Percentiles rank a stretch among this genome's conserved stretches.
These are phyloP conservation scores for Reticulitermes lucifugus DNA, from an alignment of 2,888 invertebrate species.

Conservation along the genomic window DNA sequence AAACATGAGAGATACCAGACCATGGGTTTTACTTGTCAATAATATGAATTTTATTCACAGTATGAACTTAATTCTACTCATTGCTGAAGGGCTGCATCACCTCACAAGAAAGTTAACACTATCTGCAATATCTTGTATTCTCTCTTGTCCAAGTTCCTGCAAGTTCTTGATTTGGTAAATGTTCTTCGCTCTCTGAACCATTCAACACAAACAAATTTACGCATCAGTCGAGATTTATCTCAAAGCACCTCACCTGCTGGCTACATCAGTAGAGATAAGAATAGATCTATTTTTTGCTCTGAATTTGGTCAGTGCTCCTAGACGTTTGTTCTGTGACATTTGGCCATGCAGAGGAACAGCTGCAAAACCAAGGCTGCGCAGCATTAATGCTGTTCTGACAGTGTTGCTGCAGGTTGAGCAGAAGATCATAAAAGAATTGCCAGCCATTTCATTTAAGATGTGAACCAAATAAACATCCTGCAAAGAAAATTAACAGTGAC, in stretches of 20 bases:
- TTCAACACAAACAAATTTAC: too few species aligned
- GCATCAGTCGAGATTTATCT: not conserved
- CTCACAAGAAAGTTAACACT: too few species aligned
- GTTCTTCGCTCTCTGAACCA: too few species aligned
- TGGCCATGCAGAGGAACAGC: conserved; percentile 99
- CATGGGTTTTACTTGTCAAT: too few species aligned
- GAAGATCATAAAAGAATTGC: conserved; percentile 97
- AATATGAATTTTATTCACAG: too few species aligned
- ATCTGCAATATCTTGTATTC: too few species aligned
- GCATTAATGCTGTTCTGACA: conserved; percentile 86
- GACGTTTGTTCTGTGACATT: conserved; percentile 96
- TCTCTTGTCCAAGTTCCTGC: too few species aligned
- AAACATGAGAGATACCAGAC: too few species aligned
- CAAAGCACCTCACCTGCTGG: conserved; percentile 78
- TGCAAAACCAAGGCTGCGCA: conserved; percentile 90
- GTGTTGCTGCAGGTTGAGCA: conserved; percentile 96
- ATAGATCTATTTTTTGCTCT: conserved; percentile 94
- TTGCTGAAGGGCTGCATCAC: too few species aligned
- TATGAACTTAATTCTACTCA: too few species aligned
- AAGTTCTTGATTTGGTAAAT: too few species aligned
- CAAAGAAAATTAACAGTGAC: conserved; percentile 55
- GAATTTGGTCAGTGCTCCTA: conserved; percentile 96
- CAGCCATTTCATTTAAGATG: conserved; percentile 93
- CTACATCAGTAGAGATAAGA: conserved; percentile 98
- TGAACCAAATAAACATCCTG: conserved; percentile 97